Evolutionary conservation across 1,140 invertebrate genomes (phyloP).

Genomic region (Brachionus rotundiformis): DNA sequence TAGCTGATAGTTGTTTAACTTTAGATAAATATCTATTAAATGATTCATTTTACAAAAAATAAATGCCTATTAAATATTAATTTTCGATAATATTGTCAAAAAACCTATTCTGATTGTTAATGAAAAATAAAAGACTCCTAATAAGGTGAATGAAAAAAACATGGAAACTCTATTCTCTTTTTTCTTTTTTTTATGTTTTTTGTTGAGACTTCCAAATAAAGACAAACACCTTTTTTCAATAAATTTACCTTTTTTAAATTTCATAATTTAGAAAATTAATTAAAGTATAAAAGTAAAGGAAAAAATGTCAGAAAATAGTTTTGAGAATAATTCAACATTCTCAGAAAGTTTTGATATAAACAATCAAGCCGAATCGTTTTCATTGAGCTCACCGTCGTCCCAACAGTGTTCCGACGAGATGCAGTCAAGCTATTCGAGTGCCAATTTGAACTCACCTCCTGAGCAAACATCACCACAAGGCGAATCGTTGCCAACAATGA

Average conservation of each 20-base stretch:
- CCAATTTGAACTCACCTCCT: constrained; percentile 10
- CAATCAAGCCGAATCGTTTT: constrained; percentile 25
- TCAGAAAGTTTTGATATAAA: constrained; percentile 31
- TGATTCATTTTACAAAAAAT: background rate
- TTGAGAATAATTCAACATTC: constrained; percentile 42
- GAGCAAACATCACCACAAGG: background rate
- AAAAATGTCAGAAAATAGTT: constrained; percentile 43
- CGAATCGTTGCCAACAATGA: constrained; percentile 5
- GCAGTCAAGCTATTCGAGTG: constrained; percentile 20
- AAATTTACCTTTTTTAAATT: constrained; percentile 16
- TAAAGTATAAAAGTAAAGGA: background rate
- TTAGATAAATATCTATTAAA: background rate
- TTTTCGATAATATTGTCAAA: background rate
- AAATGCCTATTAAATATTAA: background rate
- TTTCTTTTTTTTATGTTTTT: background rate
- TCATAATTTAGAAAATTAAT: constrained; percentile 27
- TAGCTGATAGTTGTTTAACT: background rate
- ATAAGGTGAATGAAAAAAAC: background rate
- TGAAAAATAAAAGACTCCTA: background rate
- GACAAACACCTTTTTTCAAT: background rate
- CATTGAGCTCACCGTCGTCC: constrained; percentile 8
- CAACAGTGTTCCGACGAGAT: constrained; percentile 30
- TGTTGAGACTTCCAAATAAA: background rate
- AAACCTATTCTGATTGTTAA: background rate
- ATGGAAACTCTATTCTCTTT: background rate